Base-by-base conservation (phyloP, 1,140 invertebrate species). In the Drosophila pseudoananassae region DNA sequence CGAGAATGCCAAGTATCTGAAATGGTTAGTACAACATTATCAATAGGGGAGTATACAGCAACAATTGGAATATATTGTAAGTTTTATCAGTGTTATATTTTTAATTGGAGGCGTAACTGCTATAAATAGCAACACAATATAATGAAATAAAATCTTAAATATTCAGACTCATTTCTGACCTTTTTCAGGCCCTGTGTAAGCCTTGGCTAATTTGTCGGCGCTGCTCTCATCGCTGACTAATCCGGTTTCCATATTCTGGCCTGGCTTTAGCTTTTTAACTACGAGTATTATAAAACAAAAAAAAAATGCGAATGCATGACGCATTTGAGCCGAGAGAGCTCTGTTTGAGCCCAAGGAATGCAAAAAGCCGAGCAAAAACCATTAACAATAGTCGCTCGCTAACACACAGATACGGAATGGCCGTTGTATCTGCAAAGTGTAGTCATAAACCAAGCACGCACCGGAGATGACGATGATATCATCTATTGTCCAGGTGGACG, bases 401-500 rank as follows among this genome's bases (percentile, higher is more conserved):
- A 54, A 57, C 63, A 25, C 47, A 59, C 49, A 54, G 10, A 56
- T 38, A 55, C 36, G 45, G 51, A 58, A 8, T 31, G 31, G 31
- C 31, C 8, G 31, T 31, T 15, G 53, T 14, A 61, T 40, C 58
- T 14, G 29, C 33, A 49, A 27, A 64, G 23, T 58, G 60, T 84
- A 65, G 64, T 66, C 72, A 83, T 76, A 63, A 78, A 58, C 80
- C 77, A 54, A 60, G 53, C 74, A 78, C 73, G 78, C 74, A 74
- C 43, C 65, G 36, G 61, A 85, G 74, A 85, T 85, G 81, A 85
- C 70, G 74, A 85, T 85, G 81, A 85, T 80, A 77, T 85, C 81
- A 85, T 85, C 69, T 77, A 75, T 31, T 63, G 68, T 25, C 66
- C 51, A 56, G 51, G 61, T 68, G 61, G 47, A 54, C 36, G 38